phyloP scores from a whole-genome alignment of 2,113 vertebrate genomes.

The Cottus gobio region DNA sequence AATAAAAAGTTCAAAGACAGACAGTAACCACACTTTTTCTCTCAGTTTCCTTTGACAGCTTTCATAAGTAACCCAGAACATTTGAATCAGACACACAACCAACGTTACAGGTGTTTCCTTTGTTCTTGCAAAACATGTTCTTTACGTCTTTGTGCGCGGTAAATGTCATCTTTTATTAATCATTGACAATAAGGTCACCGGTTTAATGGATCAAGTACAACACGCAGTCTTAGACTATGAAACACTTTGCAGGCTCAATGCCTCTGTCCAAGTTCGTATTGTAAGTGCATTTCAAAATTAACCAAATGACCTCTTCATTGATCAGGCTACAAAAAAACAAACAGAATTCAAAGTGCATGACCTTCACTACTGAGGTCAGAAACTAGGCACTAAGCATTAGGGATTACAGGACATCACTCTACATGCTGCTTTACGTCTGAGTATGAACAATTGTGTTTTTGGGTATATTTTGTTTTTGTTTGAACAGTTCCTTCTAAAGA shows the following conservation, averaged over 20 bases:
- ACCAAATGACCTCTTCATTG: background rate
- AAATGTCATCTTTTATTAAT: conserved; percentile 50
- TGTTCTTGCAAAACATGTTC: conserved; percentile 20
- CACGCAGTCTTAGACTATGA: background rate
- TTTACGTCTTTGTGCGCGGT: background rate
- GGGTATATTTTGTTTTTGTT: background rate
- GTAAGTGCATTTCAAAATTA: background rate
- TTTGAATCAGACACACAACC: conserved; percentile 42
- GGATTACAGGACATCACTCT: background rate
- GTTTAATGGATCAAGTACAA: background rate
- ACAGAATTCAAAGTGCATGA: background rate
- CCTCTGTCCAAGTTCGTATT: background rate
- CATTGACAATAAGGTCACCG: background rate
- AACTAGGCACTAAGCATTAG: background rate
- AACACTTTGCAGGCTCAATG: background rate
- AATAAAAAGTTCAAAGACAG: conserved; percentile 60
- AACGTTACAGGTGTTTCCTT: conserved; percentile 39
- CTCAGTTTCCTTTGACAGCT: conserved; percentile 66
- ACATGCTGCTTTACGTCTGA: background rate
- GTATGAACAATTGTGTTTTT: background rate
- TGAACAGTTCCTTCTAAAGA: background rate
- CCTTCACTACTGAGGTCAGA: background rate
- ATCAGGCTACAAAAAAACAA: background rate
- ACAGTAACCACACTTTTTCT: conserved; percentile 61
- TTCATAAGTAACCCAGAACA: conserved; percentile 51